Evolutionary conservation across 2,888 invertebrate species (phyloP).

Genomic region (Luperina testacea): DNA sequence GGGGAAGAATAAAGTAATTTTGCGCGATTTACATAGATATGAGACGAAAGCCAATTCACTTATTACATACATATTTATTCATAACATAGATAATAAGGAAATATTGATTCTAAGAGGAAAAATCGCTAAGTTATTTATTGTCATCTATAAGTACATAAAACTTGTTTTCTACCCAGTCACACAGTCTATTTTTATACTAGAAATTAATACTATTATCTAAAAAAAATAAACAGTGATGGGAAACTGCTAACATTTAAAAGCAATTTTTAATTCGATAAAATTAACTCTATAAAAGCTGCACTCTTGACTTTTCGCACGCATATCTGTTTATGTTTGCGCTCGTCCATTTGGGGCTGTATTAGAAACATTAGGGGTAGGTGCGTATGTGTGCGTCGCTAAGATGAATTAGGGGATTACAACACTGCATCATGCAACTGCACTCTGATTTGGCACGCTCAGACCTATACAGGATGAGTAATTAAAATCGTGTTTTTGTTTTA

Average conservation of each 20-base stretch:
- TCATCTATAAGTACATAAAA: neutral
- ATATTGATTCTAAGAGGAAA: neutral
- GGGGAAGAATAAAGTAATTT: neutral
- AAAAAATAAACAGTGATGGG: slow-evolving; percentile 23
- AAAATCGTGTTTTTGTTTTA: slow-evolving; percentile 2
- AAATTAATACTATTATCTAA: neutral
- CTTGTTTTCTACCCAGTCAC: too few relatives aligned
- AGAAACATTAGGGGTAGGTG: slow-evolving; percentile 78
- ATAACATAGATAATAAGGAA: neutral
- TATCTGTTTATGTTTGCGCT: slow-evolving; percentile 84
- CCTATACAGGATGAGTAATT: slow-evolving; percentile 78
- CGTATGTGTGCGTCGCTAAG: slow-evolving; percentile 75
- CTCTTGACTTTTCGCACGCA: slow-evolving; percentile 89
- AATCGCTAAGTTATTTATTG: neutral
- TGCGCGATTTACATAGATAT: slow-evolving; percentile 10
- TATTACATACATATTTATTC: neutral
- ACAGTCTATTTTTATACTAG: neutral
- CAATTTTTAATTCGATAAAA: slow-evolving; percentile 75
- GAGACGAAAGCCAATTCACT: neutral
- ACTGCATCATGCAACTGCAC: slow-evolving; percentile 89
- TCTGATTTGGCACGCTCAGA: slow-evolving; percentile 87
- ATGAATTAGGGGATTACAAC: slow-evolving; percentile 89
- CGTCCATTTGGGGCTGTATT: slow-evolving; percentile 83
- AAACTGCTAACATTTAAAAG: slow-evolving; percentile 33
- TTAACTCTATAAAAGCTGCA: slow-evolving; percentile 68